Conservation (phyloP, 2,797 vertebrate genomes). For the Sebastolobus altivelis region DNA sequence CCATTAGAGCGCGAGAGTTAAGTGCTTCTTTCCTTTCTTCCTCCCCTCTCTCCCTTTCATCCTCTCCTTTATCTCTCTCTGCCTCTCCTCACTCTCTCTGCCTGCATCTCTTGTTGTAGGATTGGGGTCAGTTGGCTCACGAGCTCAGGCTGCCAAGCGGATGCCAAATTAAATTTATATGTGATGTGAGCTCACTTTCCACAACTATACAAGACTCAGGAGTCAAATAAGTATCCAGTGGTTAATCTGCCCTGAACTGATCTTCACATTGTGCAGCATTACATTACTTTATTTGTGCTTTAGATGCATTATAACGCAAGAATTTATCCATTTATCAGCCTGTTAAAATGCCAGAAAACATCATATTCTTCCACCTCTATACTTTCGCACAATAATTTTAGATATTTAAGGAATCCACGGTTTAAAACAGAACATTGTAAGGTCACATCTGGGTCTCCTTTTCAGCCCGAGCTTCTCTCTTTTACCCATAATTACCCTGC, state of each 20-base stretch:
- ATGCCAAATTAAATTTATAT: constrained; percentile 74
- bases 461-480: constrained; percentile 8
- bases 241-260: constrained; percentile 24
- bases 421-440: constrained; percentile 4
- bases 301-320: background rate
- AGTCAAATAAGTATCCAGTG: constrained; percentile 17
- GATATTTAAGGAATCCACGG: constrained; percentile 42
- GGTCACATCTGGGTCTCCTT: constrained; percentile 53
- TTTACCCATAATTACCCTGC: constrained; percentile 59
- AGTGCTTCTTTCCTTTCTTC: constrained; percentile 72
- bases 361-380: background rate
- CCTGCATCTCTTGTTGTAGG: constrained; percentile 72
- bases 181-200: constrained; percentile 61
- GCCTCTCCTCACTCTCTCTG: constrained; percentile 34
- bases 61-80: constrained; percentile 44
- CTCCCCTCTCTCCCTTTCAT: constrained; percentile 38
- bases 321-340: constrained; percentile 3
- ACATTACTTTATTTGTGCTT: background rate
- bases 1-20: constrained; percentile 75
- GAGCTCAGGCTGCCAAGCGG: constrained; percentile 59
- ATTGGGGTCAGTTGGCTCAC: constrained; percentile 79
- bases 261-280: constrained; percentile 16
- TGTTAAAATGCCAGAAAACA: background rate
- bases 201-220: constrained; percentile 31
- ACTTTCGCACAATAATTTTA: background rate